phyloP scores from a whole-genome alignment of 2,888 invertebrate genomes.

The Furcula furcula region DNA sequence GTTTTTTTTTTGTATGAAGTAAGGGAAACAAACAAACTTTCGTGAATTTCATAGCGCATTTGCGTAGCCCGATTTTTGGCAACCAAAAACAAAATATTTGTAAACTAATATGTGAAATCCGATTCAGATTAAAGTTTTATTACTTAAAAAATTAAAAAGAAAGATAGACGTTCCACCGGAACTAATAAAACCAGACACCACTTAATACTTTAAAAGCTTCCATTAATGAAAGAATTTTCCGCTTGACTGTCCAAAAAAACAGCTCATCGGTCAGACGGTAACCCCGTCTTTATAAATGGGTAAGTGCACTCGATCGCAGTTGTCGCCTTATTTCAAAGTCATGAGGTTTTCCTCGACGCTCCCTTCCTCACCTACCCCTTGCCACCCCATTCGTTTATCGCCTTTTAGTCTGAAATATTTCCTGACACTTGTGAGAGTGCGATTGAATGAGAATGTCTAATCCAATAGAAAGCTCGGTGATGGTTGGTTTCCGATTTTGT shows the following conservation, averaged over 20 bases:
- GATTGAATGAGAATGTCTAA: constrained; percentile 26
- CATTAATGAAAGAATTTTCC: constrained; percentile 10
- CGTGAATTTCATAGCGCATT: no score
- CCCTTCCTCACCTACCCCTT: constrained; percentile 3
- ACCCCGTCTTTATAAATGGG: constrained; percentile 42
- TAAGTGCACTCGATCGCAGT: constrained; percentile 55
- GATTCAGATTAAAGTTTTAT: not conserved
- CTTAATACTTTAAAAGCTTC: not conserved
- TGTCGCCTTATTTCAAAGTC: constrained; percentile 66
- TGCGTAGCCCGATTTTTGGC: no score
- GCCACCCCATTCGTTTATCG: constrained; percentile 8
- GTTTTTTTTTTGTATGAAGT: no score
- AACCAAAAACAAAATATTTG: no score
- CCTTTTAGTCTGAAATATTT: constrained; percentile 8
- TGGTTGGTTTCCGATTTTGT: not conserved
- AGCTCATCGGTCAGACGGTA: constrained; percentile 36
- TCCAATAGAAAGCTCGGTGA: constrained; percentile 26
- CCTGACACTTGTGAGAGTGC: constrained; percentile 8
- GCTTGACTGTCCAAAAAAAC: constrained; percentile 14
- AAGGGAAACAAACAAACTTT: no score
- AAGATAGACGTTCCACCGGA: not conserved
- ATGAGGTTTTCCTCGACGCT: constrained; percentile 47
- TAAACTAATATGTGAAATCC: no score
- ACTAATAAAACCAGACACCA: not conserved
- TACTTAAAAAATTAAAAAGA: not conserved